phyloP scores from a whole-genome alignment of 2,797 vertebrate species.

The Bucorvus abyssinicus region DNA sequence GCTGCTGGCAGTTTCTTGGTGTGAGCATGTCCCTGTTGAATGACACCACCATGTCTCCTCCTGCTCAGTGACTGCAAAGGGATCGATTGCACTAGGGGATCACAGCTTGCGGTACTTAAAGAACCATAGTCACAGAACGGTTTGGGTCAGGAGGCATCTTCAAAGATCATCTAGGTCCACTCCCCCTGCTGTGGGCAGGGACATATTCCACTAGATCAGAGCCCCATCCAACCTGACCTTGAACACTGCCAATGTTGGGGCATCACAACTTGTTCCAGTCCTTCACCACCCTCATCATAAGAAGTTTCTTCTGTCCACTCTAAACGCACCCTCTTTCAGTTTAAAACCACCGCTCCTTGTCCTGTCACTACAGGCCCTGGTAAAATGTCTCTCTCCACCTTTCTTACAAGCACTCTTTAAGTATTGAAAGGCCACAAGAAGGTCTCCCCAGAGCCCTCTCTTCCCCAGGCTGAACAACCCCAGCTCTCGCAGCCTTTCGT shows the following conservation, averaged over 20 bases:
- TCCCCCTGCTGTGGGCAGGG: rapidly evolving
- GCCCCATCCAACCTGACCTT: not conserved
- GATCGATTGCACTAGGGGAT: not conserved
- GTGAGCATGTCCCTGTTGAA: not conserved
- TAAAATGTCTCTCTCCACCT: not conserved
- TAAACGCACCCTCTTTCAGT: not conserved
- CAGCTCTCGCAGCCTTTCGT: not conserved
- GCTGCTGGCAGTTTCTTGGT: not conserved
- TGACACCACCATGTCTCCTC: not conserved
- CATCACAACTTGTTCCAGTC: not conserved
- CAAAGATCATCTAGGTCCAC: not conserved
- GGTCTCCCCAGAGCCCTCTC: not conserved
- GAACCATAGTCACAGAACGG: not conserved
- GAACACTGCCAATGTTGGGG: not conserved
- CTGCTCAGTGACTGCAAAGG: not conserved
- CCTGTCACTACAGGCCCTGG: not conserved
- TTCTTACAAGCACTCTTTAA: not conserved
- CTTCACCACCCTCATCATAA: not conserved
- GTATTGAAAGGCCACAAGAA: not conserved
- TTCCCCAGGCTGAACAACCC: not conserved
- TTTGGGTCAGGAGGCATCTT: not conserved
- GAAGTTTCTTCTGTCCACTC: not conserved
- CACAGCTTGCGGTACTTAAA: not conserved
- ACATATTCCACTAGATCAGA: not conserved
- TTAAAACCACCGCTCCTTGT: not conserved